A percentile compares a stretch with the other conserved stretches of the same genome.
phyloP scores from a whole-genome alignment of 2,113 vertebrate species.

The Athene cunicularia region DNA sequence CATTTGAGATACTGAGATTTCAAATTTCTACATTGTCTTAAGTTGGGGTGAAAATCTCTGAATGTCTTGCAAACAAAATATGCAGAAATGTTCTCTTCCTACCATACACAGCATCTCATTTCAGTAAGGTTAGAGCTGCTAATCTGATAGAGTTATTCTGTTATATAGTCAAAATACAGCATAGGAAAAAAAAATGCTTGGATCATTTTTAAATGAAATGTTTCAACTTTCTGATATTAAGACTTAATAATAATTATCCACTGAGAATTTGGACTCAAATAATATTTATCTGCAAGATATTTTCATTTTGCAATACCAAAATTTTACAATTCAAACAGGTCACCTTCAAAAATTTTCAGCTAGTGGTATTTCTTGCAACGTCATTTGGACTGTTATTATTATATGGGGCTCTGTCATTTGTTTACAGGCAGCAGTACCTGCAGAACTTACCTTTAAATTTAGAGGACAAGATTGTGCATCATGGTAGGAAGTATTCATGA shows the following conservation, averaged over 20 bases:
- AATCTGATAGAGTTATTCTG: not conserved
- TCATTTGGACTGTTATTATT: not conserved
- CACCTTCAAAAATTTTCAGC: not conserved
- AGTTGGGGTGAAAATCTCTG: not conserved
- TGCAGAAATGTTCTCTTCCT: not conserved
- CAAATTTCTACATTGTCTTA: not conserved
- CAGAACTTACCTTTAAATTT: not conserved
- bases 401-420: not conserved
- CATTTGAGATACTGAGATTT: not conserved
- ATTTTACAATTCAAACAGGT: not conserved
- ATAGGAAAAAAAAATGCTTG: not conserved
- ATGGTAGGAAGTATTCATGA: not conserved
- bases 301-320: not conserved
- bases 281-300: not conserved
- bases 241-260: not conserved
- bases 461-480: not conserved
- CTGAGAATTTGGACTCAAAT: fast-evolving
- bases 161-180: not conserved
- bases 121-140: not conserved
- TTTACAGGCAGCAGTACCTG: not conserved
- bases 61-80: not conserved
- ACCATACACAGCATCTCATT: not conserved
- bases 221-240: not conserved
- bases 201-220: not conserved
- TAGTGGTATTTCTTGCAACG: not conserved